Evolutionary conservation across 2,797 vertebrate genomes (phyloP).

Genomic region (Sebastiscus albofasciatus): DNA sequence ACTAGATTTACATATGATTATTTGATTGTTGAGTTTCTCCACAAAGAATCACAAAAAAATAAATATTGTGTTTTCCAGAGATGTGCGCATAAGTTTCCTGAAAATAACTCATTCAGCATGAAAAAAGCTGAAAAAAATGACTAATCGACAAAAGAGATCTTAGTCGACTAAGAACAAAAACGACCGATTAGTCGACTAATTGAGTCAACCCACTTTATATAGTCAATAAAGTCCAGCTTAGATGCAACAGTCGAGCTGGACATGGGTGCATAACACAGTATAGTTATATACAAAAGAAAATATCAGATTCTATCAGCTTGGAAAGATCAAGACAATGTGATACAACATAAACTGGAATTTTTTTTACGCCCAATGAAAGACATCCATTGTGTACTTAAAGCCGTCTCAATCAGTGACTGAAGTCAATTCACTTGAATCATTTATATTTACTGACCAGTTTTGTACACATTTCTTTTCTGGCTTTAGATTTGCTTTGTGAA

Average conservation of each 20-base stretch:
- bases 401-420: not conserved
- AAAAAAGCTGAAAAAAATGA: no score
- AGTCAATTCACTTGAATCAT: not conserved
- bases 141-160: no score
- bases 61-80: no score
- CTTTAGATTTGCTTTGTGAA: not conserved
- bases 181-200: rapidly evolving
- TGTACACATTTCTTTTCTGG: not conserved
- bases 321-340: not conserved
- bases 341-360: not conserved
- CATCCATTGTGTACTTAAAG: not conserved
- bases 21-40: no score
- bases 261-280: not conserved
- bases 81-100: no score
- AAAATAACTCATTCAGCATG: no score
- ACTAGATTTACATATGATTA: no score
- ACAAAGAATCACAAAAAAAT: no score
- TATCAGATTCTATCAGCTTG: not conserved
- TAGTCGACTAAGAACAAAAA: no score
- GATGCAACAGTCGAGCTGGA: not conserved
- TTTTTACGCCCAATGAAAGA: not conserved
- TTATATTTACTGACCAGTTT: not conserved
- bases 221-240: not conserved
- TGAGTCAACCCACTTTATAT: no score
- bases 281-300: not conserved